Percentiles rank a stretch among this genome's conserved stretches.
Evolutionary conservation across 2,113 vertebrate genomes (phyloP).

Genomic region (Odocoileus hemionus): DNA sequence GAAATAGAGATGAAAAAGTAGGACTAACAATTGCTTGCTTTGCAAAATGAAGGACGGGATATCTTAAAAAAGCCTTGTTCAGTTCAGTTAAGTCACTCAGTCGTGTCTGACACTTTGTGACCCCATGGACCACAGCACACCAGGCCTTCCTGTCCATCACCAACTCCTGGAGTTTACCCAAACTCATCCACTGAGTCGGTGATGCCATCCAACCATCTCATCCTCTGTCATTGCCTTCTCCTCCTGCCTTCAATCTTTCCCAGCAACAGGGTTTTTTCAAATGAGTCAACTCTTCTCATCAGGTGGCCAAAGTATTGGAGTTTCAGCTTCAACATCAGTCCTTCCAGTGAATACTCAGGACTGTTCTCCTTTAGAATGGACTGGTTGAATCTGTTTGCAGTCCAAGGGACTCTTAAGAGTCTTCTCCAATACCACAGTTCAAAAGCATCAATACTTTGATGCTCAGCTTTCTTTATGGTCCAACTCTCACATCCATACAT

Average conservation of each 20-base stretch:
- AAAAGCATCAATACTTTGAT: background rate
- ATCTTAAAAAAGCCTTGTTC: background rate
- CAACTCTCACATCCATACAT: background rate
- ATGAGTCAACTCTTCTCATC: background rate
- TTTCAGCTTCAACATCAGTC: background rate
- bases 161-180: background rate
- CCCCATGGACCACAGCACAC: fast-evolving
- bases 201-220: background rate
- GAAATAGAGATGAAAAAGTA: background rate
- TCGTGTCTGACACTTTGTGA: background rate
- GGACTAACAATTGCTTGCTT: background rate
- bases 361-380: background rate
- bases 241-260: background rate
- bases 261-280: background rate
- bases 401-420: background rate
- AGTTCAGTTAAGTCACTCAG: background rate
- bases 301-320: background rate
- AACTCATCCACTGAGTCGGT: background rate
- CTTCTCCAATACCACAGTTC: background rate
- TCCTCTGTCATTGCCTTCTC: background rate
- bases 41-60: background rate
- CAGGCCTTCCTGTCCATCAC: background rate
- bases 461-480: background rate
- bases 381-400: background rate
- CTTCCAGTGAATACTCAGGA: background rate